phyloP scores from a whole-genome alignment of 2,888 invertebrate species.

The Chelonus formosanus region DNA sequence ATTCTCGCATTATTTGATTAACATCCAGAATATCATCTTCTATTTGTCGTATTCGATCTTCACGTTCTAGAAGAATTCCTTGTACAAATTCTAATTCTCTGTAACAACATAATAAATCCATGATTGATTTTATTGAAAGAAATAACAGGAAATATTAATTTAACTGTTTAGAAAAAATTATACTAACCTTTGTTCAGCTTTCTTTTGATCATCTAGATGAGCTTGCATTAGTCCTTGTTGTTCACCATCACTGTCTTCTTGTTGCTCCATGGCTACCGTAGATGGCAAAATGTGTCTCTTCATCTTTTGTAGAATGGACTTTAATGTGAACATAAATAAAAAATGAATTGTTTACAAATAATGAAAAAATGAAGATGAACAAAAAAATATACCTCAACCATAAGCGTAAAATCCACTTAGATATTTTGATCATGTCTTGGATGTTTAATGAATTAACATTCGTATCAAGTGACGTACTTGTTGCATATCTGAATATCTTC shows the following conservation, averaged over 20 bases:
- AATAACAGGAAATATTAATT: background rate
- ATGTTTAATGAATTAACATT: constrained; percentile 27
- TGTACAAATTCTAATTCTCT: constrained; percentile 80
- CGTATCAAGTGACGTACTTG: constrained; percentile 68
- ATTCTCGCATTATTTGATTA: constrained; percentile 82
- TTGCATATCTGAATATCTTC: constrained; percentile 81
- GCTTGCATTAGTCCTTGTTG: constrained; percentile 54
- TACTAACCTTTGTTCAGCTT: constrained; percentile 54
- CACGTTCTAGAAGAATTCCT: constrained; percentile 81
- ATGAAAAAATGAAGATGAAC: background rate
- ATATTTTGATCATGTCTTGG: constrained; percentile 22
- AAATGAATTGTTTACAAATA: background rate
- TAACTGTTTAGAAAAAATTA: background rate
- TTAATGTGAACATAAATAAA: constrained; percentile 12
- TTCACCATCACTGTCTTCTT: constrained; percentile 50
- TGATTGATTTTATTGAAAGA: background rate
- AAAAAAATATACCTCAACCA: constrained; percentile 20
- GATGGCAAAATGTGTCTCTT: constrained; percentile 58
- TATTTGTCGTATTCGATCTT: constrained; percentile 80
- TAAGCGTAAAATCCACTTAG: constrained; percentile 14
- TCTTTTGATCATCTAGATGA: constrained; percentile 53
- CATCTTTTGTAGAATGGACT: constrained; percentile 60
- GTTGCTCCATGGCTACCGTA: constrained; percentile 47
- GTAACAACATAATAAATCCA: constrained; percentile 38
- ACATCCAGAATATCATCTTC: constrained; percentile 85